Base-by-base conservation (phyloP, 2,888 invertebrate genomes). In the Nephrocerus scutellatus region DNA sequence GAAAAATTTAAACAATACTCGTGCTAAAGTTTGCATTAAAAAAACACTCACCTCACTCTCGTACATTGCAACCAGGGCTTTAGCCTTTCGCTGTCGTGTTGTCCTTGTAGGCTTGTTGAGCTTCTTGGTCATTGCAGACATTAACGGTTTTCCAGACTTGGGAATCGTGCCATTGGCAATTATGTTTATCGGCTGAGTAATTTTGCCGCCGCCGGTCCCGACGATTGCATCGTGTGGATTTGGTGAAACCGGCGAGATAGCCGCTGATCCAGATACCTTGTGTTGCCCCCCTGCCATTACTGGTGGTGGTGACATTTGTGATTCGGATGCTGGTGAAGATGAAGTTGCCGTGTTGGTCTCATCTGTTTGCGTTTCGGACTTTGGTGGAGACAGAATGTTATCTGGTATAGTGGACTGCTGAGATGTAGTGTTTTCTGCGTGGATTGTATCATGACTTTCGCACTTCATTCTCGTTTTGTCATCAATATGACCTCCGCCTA, bases 31-130 rank as follows among this genome's bases (percentile, higher is more conserved):
- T 23, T 21, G 5, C 10, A 18, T 12, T 30, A 15, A 19, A 22
- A 15, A 10, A 13, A 24, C 30, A 40, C 68, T 69, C 46, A 73
- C 73, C 55, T 76, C 75, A 57, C 75, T 75, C 53, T 76, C 75
- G 49, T 76, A 76, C 68, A 74, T 73, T 24, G 74, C 68, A 26
- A 71, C 68, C 28, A 72, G 54, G 8, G 71, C 66, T 46, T 66
- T 66, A 10, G 73, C 72, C 37, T 63, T 65, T 22, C 63, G 56
- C 34, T 72, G 49, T 20, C 60, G 57, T 16, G 56, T 55, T 6
- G 61, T 47, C 35, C 62, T 56, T 23, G 39, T 23, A 14, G 57
- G 52, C 44, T 65, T 65, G 30, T 62, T 66, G 15, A 59, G 33
- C 50, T 65, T 68, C 41, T 63, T 66, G 38, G 56, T 66, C 41